Percentiles rank a stretch among this genome's conserved stretches.
These are phyloP conservation scores for Phoenoteleia sp. DNA, from an alignment of 2,888 invertebrate species.

Conservation along the genomic window DNA sequence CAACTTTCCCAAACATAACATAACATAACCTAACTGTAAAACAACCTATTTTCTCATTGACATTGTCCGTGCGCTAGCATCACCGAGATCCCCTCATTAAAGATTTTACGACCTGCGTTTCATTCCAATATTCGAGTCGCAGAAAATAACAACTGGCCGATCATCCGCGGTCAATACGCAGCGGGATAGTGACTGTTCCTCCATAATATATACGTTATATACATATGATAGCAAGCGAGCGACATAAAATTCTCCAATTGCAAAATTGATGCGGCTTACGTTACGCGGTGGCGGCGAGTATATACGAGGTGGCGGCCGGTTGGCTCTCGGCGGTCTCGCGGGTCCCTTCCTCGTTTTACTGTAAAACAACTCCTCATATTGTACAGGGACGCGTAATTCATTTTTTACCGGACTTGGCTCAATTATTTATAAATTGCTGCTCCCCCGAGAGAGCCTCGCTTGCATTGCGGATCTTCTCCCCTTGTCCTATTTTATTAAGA, in stretches of 20 bases:
- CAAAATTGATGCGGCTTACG: conserved; percentile 86
- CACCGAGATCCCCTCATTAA: conserved; percentile 55
- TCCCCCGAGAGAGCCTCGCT: conserved; percentile 81
- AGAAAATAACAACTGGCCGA: conserved; percentile 52
- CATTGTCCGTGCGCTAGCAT: conserved; percentile 43
- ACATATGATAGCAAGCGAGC: conserved; percentile 78
- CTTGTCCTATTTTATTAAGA: conserved; percentile 68
- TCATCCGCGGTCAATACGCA: conserved; percentile 69
- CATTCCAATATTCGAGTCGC: conserved; percentile 25
- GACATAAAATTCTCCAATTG: conserved; percentile 87
- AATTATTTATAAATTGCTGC: conserved; percentile 87
- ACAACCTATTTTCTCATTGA: conserved; percentile 32
- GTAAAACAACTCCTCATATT: conserved; percentile 86
- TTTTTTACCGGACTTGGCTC: conserved; percentile 86
- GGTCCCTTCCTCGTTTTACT: conserved; percentile 85
- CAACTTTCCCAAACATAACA: no score
- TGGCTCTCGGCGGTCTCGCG: conserved; percentile 84
- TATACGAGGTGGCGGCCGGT: no score
- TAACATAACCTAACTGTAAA: conserved; percentile 32
- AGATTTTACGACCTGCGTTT: conserved; percentile 55
- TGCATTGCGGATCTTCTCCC: conserved; percentile 48
- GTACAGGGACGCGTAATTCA: conserved; percentile 86
- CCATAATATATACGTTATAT: conserved; percentile 83
- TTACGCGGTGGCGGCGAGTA: conserved; percentile 71
- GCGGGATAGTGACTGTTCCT: conserved; percentile 74